Conservation (phyloP, 2,888 invertebrate species). For the Imbricaverruca yamaguchii region DNA sequence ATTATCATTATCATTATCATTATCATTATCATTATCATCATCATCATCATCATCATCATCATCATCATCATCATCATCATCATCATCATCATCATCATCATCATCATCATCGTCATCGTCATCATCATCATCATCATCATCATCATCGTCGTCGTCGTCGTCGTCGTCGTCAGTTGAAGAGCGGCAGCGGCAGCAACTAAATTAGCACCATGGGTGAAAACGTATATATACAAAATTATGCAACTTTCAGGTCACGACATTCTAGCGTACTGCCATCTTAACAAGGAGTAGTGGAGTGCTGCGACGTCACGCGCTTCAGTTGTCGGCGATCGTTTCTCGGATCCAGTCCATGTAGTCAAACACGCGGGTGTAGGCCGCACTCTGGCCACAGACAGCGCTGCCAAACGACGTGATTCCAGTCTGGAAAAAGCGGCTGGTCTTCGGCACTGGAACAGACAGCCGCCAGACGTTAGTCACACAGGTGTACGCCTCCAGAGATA, state of each 20-base stretch:
- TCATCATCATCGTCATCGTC: background rate
- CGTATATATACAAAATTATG: too few relatives aligned
- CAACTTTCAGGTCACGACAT: too few relatives aligned
- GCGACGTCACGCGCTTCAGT: too few relatives aligned
- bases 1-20: background rate
- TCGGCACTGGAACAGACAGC: background rate
- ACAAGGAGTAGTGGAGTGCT: too few relatives aligned
- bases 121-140: background rate
- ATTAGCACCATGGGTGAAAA: too few relatives aligned
- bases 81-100: background rate
- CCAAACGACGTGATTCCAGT: background rate
- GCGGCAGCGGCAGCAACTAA: too few relatives aligned
- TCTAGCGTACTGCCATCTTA: too few relatives aligned
- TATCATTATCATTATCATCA: constrained; percentile 5
- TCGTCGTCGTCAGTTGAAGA: background rate
- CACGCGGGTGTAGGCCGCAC: background rate
- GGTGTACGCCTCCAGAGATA: too few relatives aligned
- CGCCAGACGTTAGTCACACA: too few relatives aligned
- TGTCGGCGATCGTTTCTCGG: too few relatives aligned
- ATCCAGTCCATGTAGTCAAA: background rate
- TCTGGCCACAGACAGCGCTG: background rate
- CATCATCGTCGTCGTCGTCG: background rate
- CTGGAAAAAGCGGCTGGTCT: background rate
- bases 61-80: background rate
- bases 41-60: constrained; percentile 1